Percentiles rank a stretch among this genome's conserved stretches.
Conservation (phyloP, 1,140 invertebrate genomes). For the Lethocerus indicus region DNA sequence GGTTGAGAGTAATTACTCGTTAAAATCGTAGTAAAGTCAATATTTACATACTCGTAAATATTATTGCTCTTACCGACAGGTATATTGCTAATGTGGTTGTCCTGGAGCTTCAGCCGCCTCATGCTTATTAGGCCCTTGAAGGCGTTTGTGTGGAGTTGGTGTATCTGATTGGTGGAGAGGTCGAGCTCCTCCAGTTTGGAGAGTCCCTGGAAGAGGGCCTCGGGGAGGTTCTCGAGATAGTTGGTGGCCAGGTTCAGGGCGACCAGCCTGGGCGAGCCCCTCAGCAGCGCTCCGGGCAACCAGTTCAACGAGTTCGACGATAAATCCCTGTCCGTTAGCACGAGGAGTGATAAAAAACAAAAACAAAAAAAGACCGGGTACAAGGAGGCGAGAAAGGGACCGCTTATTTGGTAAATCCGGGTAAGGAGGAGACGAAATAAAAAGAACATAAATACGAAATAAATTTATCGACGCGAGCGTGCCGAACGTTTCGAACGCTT, state of each 20-base stretch:
- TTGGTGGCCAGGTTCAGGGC: slow-evolving; percentile 31
- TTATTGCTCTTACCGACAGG: no score
- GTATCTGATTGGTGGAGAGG: slow-evolving; percentile 28
- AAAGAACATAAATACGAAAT: no score
- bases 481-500: no score
- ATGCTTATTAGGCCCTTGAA: slow-evolving; percentile 44
- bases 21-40: no score
- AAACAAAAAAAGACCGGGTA: neutral
- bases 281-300: slow-evolving; percentile 29
- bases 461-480: no score
- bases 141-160: slow-evolving; percentile 26
- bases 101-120: slow-evolving; percentile 48
- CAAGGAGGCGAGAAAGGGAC: no score
- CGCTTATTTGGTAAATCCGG: no score
- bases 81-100: slow-evolving; percentile 43
- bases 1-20: no score
- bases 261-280: slow-evolving; percentile 22
- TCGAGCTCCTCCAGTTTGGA: slow-evolving; percentile 31
- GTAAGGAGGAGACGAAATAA: neutral
- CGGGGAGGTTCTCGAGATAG: slow-evolving; percentile 23
- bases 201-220: slow-evolving; percentile 25
- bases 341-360: no score
- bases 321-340: slow-evolving; percentile 45
- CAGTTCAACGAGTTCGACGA: slow-evolving; percentile 49
- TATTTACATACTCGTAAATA: no score